Evolutionary conservation across 2,888 invertebrate species (phyloP).

Genomic region (Sericinus montela): DNA sequence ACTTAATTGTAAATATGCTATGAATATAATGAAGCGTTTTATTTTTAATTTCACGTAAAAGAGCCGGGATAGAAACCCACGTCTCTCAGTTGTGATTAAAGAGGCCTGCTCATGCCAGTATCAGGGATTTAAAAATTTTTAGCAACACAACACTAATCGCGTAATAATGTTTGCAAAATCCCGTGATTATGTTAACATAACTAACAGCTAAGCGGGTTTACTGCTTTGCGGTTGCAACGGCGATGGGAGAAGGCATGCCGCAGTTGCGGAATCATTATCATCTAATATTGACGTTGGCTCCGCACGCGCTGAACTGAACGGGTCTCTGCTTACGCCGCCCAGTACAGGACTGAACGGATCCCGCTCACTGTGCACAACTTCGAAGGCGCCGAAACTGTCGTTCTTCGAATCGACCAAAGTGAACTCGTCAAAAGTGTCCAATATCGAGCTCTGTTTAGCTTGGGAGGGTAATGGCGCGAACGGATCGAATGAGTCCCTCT

Average conservation of each 20-base stretch:
- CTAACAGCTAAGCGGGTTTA: conserved; percentile 35
- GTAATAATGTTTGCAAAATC: too few species aligned
- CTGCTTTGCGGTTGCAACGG: conserved; percentile 77
- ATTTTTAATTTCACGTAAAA: too few species aligned
- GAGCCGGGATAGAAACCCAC: too few species aligned
- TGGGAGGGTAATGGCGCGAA: conserved; percentile 26
- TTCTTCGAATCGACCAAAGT: conserved; percentile 43
- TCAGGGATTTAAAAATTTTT: too few species aligned
- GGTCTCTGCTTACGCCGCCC: conserved; percentile 21
- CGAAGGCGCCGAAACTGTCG: conserved; percentile 45
- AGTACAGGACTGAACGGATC: conserved; percentile 32
- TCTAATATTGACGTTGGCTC: conserved; percentile 56
- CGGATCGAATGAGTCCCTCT: conserved; percentile 36
- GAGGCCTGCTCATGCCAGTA: too few species aligned
- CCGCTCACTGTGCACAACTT: conserved; percentile 45
- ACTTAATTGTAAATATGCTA: too few species aligned
- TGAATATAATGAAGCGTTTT: too few species aligned
- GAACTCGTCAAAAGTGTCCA: conserved; percentile 62
- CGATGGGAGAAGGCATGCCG: conserved; percentile 75
- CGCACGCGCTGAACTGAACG: conserved; percentile 23
- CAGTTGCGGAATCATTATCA: conserved; percentile 58
- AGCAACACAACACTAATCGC: too few species aligned
- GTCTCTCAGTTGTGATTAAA: too few species aligned
- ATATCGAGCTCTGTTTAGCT: conserved; percentile 29
- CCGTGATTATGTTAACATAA: too few species aligned